A percentile compares a stretch with the other conserved stretches of the same genome.
Conservation (phyloP, 2,113 vertebrate genomes). For the Uria lomvia region DNA sequence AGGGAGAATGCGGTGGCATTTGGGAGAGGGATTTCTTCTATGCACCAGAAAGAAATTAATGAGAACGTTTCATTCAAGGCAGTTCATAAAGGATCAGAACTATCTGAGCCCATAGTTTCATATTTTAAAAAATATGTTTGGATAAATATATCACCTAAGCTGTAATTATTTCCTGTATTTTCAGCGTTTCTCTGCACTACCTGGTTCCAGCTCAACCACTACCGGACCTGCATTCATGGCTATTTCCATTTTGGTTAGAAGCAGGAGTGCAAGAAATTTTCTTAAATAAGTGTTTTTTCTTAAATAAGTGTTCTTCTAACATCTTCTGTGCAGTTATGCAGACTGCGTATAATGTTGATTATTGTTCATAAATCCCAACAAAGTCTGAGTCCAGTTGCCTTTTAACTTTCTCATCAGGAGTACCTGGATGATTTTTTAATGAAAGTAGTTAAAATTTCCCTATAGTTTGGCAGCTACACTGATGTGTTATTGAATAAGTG, state of each 20-base stretch:
- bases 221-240: not conserved
- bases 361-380: not conserved
- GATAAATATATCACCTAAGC: not conserved
- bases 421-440: slow-evolving; percentile 6
- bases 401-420: not conserved
- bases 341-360: not conserved
- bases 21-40: not conserved
- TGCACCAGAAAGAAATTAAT: not conserved
- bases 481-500: not conserved
- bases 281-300: not conserved
- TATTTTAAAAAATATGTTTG: not conserved
- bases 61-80: not conserved
- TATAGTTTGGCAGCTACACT: not conserved
- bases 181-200: not conserved
- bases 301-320: not conserved
- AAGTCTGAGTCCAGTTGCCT: not conserved
- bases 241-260: slow-evolving; percentile 2
- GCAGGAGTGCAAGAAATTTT: not conserved
- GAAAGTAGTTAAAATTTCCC: not conserved
- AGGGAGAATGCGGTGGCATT: not conserved
- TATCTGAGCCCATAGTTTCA: not conserved
- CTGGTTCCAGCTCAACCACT: not conserved
- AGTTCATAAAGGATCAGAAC: not conserved
- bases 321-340: not conserved
- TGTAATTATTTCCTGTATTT: not conserved